Evolutionary conservation across 2,797 vertebrate species (phyloP), one percentile per base, ranked within the genome.

Genomic region (Potorous gilbertii): DNA sequence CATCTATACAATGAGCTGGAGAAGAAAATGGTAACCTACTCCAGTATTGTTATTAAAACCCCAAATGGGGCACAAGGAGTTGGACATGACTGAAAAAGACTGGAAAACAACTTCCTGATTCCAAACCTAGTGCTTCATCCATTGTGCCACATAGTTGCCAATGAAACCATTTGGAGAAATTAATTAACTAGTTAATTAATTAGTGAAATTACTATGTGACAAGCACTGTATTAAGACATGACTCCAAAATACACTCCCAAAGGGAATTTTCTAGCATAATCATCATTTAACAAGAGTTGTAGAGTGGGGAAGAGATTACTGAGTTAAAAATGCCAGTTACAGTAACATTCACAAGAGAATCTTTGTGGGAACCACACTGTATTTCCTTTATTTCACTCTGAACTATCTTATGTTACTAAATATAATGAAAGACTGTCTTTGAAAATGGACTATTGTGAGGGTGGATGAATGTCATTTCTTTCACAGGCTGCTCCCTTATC

Each of bases 321-420:
- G 57, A 31, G 5, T 95, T 95, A 6, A 95, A 46, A 92, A 94
- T 66, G 34, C 11, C 52, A 74, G 16, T 94, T 95, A 92, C 89
- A 94, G 93, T 95, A 96, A 55, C 40, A 92, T 52, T 95, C 40
- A 92, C 54, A 96, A 92, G 93, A 93, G 81, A 92, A 40, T 94
- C 54, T n/a, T 66, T 74, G 62, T 74, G 16, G 94, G 90, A 94
- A 91, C 52, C 93, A 31, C 29, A 90, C 54, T 74, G 34, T 50
- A 87, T 90, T 31, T 87, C 50, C n/a, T n/a, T 18, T 6, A n/a
- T 40, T 16, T 74, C 34, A 74, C 62, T 74, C 59, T 92, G 87
- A 54, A 18, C n/a, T 62, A 93, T 92, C 9, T 50, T 59, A 90
- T 2, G 5, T 92, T 94, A 92, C 12, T 94, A 21, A 93, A 54